phyloP scores from a whole-genome alignment of 2,888 invertebrate species.

The Escarpia spicata region DNA sequence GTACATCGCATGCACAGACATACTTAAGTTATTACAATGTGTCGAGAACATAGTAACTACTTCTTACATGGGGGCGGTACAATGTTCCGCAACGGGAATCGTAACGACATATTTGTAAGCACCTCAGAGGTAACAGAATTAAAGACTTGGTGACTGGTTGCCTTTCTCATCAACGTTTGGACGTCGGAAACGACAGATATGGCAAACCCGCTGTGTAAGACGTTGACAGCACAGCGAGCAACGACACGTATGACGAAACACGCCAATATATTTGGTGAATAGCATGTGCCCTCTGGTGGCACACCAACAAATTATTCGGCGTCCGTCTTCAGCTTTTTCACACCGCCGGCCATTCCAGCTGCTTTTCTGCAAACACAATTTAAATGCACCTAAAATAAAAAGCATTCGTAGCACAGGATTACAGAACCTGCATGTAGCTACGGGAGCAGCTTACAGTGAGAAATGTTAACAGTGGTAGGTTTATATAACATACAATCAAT shows the following conservation, averaged over 20 bases:
- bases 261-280: neutral
- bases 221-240: neutral
- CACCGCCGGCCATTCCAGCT: neutral
- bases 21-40: neutral
- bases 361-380: slow-evolving; percentile 17
- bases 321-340: slow-evolving; percentile 24
- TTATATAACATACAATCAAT: neutral
- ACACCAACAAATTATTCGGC: neutral
- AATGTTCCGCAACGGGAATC: neutral
- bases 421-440: neutral
- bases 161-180: neutral
- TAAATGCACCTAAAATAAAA: neutral
- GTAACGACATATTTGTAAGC: neutral
- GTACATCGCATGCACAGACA: neutral
- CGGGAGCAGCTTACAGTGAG: neutral
- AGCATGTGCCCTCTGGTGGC: neutral
- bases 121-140: neutral
- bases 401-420: neutral
- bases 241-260: neutral
- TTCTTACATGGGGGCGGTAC: neutral
- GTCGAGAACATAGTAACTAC: neutral
- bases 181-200: neutral
- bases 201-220: neutral
- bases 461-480: neutral
- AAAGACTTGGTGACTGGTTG: neutral